Base-by-base conservation (phyloP, 1,140 invertebrate species). In the Trichogramma pretiosum region DNA sequence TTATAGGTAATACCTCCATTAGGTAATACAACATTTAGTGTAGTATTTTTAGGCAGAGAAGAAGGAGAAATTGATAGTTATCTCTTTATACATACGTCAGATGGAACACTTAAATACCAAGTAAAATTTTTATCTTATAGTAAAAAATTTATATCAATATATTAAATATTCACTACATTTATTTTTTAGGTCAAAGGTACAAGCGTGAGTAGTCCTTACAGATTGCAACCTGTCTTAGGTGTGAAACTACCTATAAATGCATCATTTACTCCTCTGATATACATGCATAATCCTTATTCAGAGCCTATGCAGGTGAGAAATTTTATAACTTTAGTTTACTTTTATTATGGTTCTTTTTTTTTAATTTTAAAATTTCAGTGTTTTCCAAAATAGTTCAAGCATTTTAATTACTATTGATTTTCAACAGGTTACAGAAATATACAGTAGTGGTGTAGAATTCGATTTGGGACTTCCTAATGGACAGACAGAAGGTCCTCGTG, bases 21-120 rank as follows among this genome's bases (percentile, higher is more conserved):
- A 46, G 85, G 86, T 37, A 96, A 96, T 68, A 96, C 93, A 54
- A 87, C 89, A 49, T 97, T 98, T 74, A 92, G 86, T 75, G 88
- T 97, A 57, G 89, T 96, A 46, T 96, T 94, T 74, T 77, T 97
- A 57, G 92, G 92, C 16, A 74, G 93, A 61, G 83, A 89, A 70
- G 83, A 93, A 72, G 92, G 91, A 51, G 81, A 81, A 60, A 82
- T 93, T 52, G 81, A 91, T 67, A 89, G 89, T 67, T 83, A 83
- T 67, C 79, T 98, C 62, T 89, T 85, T 70, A 88, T 98, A 62
- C 91, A 95, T 70, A 95, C 93, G 13, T 92, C 91, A 38, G 83
- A 89, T 68, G 93, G 93, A 48, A 82, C 79, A 54, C 77, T 89
- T 62, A 85, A 85, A 63, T 89, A 86, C 70, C 77, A 82, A 63